phyloP scores from a whole-genome alignment of 2,113 vertebrate species.

The Campylorhamphus procurvoides region DNA sequence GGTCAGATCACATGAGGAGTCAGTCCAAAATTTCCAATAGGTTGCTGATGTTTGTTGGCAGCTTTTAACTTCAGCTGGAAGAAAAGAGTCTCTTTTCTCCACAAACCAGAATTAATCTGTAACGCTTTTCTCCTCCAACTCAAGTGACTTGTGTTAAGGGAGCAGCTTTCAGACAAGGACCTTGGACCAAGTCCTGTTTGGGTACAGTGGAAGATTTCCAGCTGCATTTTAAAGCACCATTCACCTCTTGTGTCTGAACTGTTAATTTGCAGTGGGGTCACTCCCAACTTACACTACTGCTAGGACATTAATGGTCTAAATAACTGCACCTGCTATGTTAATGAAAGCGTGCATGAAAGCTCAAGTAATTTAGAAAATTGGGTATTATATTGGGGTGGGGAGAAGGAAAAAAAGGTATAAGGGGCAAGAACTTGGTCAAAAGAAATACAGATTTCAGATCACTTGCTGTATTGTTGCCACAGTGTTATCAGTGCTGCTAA shows the following conservation, averaged over 20 bases:
- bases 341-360: constrained; percentile 35
- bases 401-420: background rate
- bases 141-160: constrained; percentile 39
- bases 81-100: constrained; percentile 29
- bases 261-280: constrained; percentile 55
- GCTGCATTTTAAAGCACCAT: constrained; percentile 55
- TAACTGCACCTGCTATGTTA: constrained; percentile 64
- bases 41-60: constrained; percentile 30
- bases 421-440: constrained; percentile 12
- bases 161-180: constrained; percentile 41
- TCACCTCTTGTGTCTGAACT: constrained; percentile 33
- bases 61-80: constrained; percentile 38
- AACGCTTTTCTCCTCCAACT: constrained; percentile 34
- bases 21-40: constrained; percentile 38
- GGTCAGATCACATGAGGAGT: constrained; percentile 14
- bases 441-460: constrained; percentile 8
- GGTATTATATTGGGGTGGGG: constrained; percentile 7
- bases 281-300: constrained; percentile 29
- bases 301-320: constrained; percentile 31
- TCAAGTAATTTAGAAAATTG: constrained; percentile 57
- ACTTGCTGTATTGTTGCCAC: background rate
- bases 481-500: background rate
- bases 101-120: constrained; percentile 46
- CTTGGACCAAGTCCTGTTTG: constrained; percentile 35
- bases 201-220: constrained; percentile 55